Evolutionary conservation across 2,888 invertebrate species (phyloP).

Genomic region (Caenorhabditis macrosperma): DNA sequence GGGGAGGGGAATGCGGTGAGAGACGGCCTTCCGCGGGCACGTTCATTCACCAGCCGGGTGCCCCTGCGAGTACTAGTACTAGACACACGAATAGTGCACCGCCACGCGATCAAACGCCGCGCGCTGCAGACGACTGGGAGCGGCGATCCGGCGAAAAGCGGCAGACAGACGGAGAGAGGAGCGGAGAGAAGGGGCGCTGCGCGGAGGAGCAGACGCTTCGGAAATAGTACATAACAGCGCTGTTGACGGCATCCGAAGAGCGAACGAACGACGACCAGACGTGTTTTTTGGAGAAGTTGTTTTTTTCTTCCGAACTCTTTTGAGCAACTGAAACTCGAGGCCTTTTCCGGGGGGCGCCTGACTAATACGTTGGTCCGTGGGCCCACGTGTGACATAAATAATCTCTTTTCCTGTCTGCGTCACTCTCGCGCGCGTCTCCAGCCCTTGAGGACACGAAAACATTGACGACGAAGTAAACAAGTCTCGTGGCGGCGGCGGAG

Average conservation of each 20-base stretch:
- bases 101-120: slow-evolving; percentile 47
- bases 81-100: slow-evolving; percentile 33
- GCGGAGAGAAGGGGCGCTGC: not conserved
- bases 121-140: slow-evolving; percentile 48
- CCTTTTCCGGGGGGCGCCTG: not conserved
- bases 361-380: not conserved
- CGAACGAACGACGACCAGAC: slow-evolving; percentile 39
- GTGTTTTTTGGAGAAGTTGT: slow-evolving; percentile 8
- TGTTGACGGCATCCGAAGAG: slow-evolving; percentile 55
- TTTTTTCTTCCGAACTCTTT: not conserved
- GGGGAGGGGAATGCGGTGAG: not conserved
- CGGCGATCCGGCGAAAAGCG: slow-evolving; percentile 33
- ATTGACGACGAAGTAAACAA: slow-evolving; percentile 55
- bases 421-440: slow-evolving; percentile 30
- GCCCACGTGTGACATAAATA: slow-evolving; percentile 48
- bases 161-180: slow-evolving; percentile 1
- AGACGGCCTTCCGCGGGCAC: not conserved
- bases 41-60: not conserved
- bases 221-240: slow-evolving; percentile 47
- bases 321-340: slow-evolving; percentile 1
- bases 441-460: slow-evolving; percentile 50
- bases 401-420: slow-evolving; percentile 49
- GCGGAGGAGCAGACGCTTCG: slow-evolving; percentile 17
- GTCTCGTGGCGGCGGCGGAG: slow-evolving; percentile 32
- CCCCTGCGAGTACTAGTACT: slow-evolving; percentile 11